phyloP scores from a whole-genome alignment of 2,888 invertebrate species.

The Caenorhabditis doughertyi region DNA sequence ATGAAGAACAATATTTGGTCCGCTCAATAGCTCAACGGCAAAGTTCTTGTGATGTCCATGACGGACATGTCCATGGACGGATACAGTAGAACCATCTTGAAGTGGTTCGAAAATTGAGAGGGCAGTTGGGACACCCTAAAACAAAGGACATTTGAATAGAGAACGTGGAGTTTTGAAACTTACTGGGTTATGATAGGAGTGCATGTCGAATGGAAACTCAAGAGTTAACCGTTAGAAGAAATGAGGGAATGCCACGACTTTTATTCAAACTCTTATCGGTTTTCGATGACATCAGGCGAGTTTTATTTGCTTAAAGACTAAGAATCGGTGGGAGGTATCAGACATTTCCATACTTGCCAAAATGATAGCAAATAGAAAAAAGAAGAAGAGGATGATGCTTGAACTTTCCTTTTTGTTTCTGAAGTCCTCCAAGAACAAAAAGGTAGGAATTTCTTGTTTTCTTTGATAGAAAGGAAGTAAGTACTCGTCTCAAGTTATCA shows the following conservation, averaged over 20 bases:
- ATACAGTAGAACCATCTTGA: slow-evolving; percentile 64
- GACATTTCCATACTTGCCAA: slow-evolving; percentile 42
- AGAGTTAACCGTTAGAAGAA: slow-evolving; percentile 15
- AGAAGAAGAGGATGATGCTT: neutral
- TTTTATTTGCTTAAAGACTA: slow-evolving; percentile 59
- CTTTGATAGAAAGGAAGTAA: neutral
- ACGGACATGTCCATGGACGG: slow-evolving; percentile 68
- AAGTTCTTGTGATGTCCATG: slow-evolving; percentile 75
- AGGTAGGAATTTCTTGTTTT: neutral
- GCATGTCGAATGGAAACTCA: slow-evolving; percentile 54
- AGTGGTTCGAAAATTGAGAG: slow-evolving; percentile 68
- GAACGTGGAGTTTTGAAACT: slow-evolving; percentile 47
- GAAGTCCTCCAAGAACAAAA: neutral
- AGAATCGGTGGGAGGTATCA: slow-evolving; percentile 46
- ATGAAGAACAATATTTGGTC: slow-evolving; percentile 77
- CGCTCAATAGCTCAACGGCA: slow-evolving; percentile 76
- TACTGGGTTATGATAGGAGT: slow-evolving; percentile 72
- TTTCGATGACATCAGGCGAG: slow-evolving; percentile 49
- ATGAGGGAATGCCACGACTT: slow-evolving; percentile 35
- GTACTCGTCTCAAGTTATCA: no score
- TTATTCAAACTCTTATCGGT: slow-evolving; percentile 56
- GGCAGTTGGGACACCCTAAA: slow-evolving; percentile 66
- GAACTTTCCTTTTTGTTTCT: slow-evolving; percentile 22
- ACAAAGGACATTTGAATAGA: neutral
- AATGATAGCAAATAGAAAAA: slow-evolving; percentile 21